Percentiles rank a stretch among this genome's conserved stretches.
These are phyloP conservation scores for Carassius gibelio DNA, from an alignment of 2,113 vertebrate genomes.

Conservation along the genomic window DNA sequence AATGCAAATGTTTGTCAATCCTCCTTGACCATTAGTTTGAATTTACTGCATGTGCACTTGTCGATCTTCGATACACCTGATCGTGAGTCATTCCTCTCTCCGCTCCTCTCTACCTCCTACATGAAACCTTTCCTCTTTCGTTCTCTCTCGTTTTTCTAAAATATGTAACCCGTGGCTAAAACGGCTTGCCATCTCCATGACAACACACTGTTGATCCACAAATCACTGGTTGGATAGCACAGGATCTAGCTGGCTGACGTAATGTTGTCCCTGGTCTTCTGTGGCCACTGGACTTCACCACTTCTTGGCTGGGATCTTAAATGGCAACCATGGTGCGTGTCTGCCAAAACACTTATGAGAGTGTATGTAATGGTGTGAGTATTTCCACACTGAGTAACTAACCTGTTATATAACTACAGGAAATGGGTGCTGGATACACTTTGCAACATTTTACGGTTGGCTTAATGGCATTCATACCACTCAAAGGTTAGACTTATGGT, in stretches of 20 bases:
- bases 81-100: constrained; percentile 19
- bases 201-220: constrained; percentile 65
- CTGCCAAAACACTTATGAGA: constrained; percentile 42
- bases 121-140: background rate
- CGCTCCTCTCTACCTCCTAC: constrained; percentile 14
- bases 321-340: constrained; percentile 44
- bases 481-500: constrained; percentile 4
- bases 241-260: constrained; percentile 68
- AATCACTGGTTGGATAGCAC: constrained; percentile 54
- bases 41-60: constrained; percentile 23
- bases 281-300: constrained; percentile 50
- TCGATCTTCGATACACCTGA: constrained; percentile 14
- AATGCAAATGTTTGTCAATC: constrained; percentile 4
- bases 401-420: constrained; percentile 47
- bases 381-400: constrained; percentile 41
- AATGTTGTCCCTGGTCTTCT: constrained; percentile 63
- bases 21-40: constrained; percentile 5
- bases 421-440: constrained; percentile 21
- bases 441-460: constrained; percentile 4
- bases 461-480: background rate
- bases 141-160: constrained; percentile 36
- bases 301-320: constrained; percentile 53
- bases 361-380: constrained; percentile 42
- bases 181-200: constrained; percentile 65
- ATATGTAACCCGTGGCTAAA: constrained; percentile 63